Conservation (phyloP, 35 echinoderm and acorn worm species). For the Heliocidaris tuberculata region DNA sequence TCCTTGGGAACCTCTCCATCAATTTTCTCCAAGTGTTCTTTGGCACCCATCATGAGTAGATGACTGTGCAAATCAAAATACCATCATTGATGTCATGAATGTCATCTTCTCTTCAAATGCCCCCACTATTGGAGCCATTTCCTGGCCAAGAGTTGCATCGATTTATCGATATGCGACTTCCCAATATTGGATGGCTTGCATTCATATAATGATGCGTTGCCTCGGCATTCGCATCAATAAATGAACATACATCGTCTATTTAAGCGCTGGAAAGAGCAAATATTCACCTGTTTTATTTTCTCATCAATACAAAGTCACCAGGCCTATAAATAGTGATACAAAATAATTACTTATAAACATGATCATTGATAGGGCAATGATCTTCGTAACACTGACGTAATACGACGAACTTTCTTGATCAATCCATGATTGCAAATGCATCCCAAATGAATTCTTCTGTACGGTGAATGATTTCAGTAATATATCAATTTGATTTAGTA, state of each 20-base stretch:
- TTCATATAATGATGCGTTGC: neutral
- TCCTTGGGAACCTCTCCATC: too few relatives aligned
- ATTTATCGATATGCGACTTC: neutral
- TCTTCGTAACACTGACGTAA: too few relatives aligned
- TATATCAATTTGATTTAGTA: neutral
- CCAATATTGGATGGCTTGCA: neutral
- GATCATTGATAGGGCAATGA: too few relatives aligned
- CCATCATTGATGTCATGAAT: neutral
- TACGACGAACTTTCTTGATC: neutral
- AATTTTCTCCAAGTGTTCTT: neutral
- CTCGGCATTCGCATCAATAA: neutral
- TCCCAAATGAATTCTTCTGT: neutral
- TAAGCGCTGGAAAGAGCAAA: neutral
- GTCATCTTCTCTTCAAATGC: neutral
- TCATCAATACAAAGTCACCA: too few relatives aligned
- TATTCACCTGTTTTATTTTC: neutral
- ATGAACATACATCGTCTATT: neutral
- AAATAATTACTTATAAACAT: too few relatives aligned
- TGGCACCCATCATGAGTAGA: neutral
- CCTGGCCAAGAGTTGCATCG: neutral
- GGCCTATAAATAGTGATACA: too few relatives aligned
- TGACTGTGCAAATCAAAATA: slow-evolving; percentile 6
- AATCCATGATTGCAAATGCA: neutral
- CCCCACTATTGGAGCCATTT: neutral
- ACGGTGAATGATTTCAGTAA: neutral